Conservation (phyloP, 2,113 vertebrate species). For the Garra rufa region DNA sequence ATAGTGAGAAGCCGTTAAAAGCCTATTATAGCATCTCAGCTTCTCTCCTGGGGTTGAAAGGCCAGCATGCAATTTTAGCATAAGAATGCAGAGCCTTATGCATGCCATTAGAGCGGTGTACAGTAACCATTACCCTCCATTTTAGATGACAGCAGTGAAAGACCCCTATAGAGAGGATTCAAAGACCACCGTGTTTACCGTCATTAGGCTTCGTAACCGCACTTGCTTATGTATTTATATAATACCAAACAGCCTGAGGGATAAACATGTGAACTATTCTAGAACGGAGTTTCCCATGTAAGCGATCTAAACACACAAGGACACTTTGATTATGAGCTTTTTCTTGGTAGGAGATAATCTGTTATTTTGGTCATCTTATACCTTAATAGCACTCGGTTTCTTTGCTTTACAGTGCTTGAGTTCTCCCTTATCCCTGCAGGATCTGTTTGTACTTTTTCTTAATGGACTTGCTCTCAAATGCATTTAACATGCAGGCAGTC, state of each 20-base stretch:
- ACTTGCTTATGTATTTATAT: slow-evolving; percentile 32
- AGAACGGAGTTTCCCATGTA: neutral
- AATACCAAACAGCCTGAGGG: slow-evolving; percentile 3
- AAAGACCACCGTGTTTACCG: slow-evolving; percentile 45
- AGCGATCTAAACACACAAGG: slow-evolving; percentile 33
- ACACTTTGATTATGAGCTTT: slow-evolving; percentile 24
- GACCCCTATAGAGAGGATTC: slow-evolving; percentile 30
- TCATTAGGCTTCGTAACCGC: slow-evolving; percentile 26
- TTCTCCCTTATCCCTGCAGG: slow-evolving; percentile 20
- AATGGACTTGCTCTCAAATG: slow-evolving; percentile 15
- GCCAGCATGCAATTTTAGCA: slow-evolving; percentile 50
- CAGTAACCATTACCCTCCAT: slow-evolving; percentile 55
- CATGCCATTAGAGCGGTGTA: slow-evolving; percentile 54
- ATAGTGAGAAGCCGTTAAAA: slow-evolving; percentile 56
- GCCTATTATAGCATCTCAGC: slow-evolving; percentile 47
- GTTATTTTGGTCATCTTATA: slow-evolving; percentile 45
- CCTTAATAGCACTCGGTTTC: slow-evolving; percentile 16
- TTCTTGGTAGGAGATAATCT: slow-evolving; percentile 23
- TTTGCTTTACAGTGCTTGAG: slow-evolving; percentile 26
- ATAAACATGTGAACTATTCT: slow-evolving; percentile 25
- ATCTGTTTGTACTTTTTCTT: slow-evolving; percentile 22
- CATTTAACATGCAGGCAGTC: slow-evolving; percentile 19
- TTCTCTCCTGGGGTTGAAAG: slow-evolving; percentile 57
- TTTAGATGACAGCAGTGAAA: slow-evolving; percentile 58
- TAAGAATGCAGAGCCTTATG: slow-evolving; percentile 43